Conservation (phyloP, 2,888 invertebrate species). For the Dysmachus trigonus region DNA sequence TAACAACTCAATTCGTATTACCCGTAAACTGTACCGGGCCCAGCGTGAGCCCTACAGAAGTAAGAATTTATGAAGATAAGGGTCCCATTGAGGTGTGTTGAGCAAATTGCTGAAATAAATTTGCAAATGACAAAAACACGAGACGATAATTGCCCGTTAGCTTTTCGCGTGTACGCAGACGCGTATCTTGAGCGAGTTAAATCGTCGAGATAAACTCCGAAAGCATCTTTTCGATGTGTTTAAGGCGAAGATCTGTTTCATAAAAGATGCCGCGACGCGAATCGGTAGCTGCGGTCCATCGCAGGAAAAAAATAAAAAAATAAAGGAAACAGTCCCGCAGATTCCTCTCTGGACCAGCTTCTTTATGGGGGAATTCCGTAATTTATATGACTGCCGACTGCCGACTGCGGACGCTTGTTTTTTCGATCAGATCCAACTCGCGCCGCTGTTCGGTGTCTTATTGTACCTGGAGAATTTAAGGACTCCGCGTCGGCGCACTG, state of each 20-base stretch:
- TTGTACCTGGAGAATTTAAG: not conserved
- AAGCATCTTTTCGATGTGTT: slow-evolving; percentile 18
- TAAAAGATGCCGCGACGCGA: slow-evolving; percentile 48
- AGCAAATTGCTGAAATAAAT: slow-evolving; percentile 51
- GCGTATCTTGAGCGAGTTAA: not conserved
- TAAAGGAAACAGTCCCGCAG: not conserved
- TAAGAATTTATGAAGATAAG: slow-evolving; percentile 46
- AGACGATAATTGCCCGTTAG: slow-evolving; percentile 50
- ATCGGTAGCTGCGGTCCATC: not conserved
- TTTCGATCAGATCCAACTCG: not conserved
- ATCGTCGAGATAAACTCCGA: not conserved
- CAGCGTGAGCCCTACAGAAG: slow-evolving; percentile 11
- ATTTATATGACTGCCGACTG: slow-evolving; percentile 20
- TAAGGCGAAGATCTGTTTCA: slow-evolving; percentile 48
- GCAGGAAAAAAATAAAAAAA: not conserved
- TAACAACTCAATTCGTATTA: slow-evolving; percentile 47
- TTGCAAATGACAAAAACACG: slow-evolving; percentile 51
- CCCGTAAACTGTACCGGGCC: slow-evolving; percentile 19
- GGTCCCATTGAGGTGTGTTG: slow-evolving; percentile 47
- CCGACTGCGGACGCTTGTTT: slow-evolving; percentile 1
- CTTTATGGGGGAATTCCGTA: not conserved
- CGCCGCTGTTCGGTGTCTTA: not conserved
- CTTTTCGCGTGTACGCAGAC: slow-evolving; percentile 41
- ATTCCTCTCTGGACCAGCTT: not conserved
- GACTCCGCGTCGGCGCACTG: not conserved